Conservation (phyloP, 1,140 invertebrate species). For the Bursaphelenchus mucronatus region DNA sequence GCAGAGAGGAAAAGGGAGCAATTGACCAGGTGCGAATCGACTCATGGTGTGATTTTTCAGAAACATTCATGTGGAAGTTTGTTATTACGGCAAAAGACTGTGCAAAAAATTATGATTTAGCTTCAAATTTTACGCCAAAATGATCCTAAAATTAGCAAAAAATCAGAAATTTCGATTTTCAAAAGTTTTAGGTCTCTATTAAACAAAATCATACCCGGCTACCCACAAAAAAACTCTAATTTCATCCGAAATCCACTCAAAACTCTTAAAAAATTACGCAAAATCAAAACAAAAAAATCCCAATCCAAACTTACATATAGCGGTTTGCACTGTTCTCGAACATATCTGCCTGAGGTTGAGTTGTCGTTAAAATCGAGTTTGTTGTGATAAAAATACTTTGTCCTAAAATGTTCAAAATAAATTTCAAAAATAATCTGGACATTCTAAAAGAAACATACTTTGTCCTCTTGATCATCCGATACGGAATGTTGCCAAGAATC, state of each 20-base stretch:
- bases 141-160: too few relatives aligned
- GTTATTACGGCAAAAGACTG: too few relatives aligned
- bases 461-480: slow-evolving; percentile 89
- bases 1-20: too few relatives aligned
- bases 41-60: too few relatives aligned
- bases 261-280: neutral
- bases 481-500: slow-evolving; percentile 88
- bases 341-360: slow-evolving; percentile 86
- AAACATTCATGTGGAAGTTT: too few relatives aligned
- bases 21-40: too few relatives aligned
- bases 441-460: slow-evolving; percentile 62
- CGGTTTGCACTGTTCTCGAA: slow-evolving; percentile 95
- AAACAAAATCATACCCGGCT: too few relatives aligned
- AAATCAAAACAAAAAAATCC: slow-evolving; percentile 5
- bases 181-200: too few relatives aligned
- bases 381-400: slow-evolving; percentile 74
- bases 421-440: slow-evolving; percentile 1
- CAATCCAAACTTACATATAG: slow-evolving; percentile 71
- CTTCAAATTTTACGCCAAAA: too few relatives aligned
- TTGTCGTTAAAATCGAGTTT: slow-evolving; percentile 91
- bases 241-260: neutral
- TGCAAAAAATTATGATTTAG: too few relatives aligned
- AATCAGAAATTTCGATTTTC: too few relatives aligned
- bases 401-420: slow-evolving; percentile 67
- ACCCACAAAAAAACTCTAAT: slow-evolving; percentile 10